Base-by-base conservation (phyloP, 2,797 vertebrate species). In the Trematocara caparti region DNA sequence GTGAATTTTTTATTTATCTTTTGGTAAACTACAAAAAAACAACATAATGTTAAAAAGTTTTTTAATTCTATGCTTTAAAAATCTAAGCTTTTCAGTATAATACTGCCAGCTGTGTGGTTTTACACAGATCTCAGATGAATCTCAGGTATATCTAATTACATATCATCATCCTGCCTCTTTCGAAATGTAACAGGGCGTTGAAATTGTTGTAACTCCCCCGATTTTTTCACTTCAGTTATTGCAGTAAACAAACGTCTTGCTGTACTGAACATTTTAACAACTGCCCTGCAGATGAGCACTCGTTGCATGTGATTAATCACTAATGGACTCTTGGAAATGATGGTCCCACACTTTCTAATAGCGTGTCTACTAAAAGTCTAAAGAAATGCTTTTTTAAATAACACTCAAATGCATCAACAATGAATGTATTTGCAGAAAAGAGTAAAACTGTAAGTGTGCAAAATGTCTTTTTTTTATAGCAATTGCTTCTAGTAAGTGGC, bases 281-380 rank as follows among this genome's bases (percentile, higher is more conserved):
- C 62, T 15, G 14, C 19, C 19, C 3, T 24, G 2, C 38, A 24
- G 19, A 17, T 69, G 21, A 43, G 27, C 38, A 4, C 36, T 43
- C 0, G 1, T 13, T 43, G 6, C 19, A 27, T 43, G 21, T 6
- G 1, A 21, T 64, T 38, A 5, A 62, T 62, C 32, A 5, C 6
- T 64, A 62, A 19, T 0, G 2, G 32, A 21, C 34, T 8, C 6
- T 13, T 38, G 0, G 30, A 34, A 19, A 36, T 19, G 30, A 59
- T 34, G 55, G 55, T 3, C 30, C 2, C 15, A 59, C 5, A 34
- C 2, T 34, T 34, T 30, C 3, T 2, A 59, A 59, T n/a, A 59
- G 15, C 34, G 32, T 36, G 11, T 62, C 57, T 62, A 8, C 21
- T 62, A 19, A 62, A 62, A 36, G 6, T n/a, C 32, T 40, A 40